Conservation (phyloP, 2,113 vertebrate genomes). For the Pholis gunnellus region DNA sequence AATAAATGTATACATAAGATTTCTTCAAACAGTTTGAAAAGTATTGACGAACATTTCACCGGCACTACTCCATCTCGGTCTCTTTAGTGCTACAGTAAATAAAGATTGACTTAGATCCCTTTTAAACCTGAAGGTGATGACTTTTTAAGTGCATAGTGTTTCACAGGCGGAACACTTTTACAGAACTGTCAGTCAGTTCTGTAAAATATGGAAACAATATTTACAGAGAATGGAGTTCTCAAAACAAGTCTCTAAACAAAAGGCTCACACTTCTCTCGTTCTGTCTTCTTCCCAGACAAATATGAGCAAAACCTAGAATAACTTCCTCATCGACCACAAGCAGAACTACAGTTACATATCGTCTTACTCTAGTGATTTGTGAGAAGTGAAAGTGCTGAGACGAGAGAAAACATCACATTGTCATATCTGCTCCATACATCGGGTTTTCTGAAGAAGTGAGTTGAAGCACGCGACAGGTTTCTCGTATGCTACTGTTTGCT, state of each 20-base stretch:
- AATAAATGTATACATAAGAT: no score
- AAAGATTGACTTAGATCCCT: neutral
- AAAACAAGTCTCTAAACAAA: neutral
- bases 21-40: no score
- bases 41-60: no score
- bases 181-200: conserved; percentile 11
- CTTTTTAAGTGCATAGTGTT: neutral
- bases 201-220: neutral
- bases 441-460: conserved; percentile 29
- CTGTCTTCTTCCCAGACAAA: neutral
- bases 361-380: neutral
- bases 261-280: accelerated
- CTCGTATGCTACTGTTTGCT: neutral
- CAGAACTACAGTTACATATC: neutral
- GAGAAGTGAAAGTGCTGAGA: conserved; percentile 48
- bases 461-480: neutral
- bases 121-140: neutral
- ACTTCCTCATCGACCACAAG: conserved; percentile 9
- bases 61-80: no score
- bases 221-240: neutral
- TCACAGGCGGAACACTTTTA: neutral
- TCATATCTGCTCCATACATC: conserved; percentile 3
- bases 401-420: neutral
- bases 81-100: no score
- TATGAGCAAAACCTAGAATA: neutral